These are phyloP conservation scores for Euura saliciscinereae DNA, from an alignment of 1,140 invertebrate genomes.

Conservation along the genomic window DNA sequence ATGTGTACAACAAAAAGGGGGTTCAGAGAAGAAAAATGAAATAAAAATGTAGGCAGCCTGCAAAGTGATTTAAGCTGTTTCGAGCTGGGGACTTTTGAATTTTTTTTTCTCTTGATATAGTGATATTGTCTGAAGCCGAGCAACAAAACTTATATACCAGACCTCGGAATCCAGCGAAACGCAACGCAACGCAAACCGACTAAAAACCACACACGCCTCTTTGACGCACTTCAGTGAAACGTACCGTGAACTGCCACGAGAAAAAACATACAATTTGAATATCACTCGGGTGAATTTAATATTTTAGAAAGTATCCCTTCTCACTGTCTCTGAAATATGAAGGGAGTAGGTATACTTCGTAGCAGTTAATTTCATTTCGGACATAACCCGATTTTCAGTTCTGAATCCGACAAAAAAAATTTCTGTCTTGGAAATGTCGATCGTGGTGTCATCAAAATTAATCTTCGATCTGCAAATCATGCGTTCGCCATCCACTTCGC, in stretches of 20 bases:
- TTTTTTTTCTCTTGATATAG: background rate
- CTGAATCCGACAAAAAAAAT: too few species aligned
- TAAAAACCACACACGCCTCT: background rate
- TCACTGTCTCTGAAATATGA: background rate
- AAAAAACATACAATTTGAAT: constrained; percentile 1
- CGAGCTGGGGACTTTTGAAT: background rate
- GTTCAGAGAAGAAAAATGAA: background rate
- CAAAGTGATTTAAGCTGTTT: constrained; percentile 11
- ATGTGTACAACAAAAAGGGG: background rate
- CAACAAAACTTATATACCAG: constrained; percentile 15
- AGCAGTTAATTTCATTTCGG: too few species aligned
- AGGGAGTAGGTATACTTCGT: too few species aligned
- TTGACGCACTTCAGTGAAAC: background rate
- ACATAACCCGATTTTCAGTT: too few species aligned
- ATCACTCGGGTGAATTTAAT: constrained; percentile 5
- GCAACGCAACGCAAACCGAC: background rate
- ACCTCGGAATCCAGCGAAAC: constrained; percentile 8
- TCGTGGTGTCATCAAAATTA: too few species aligned
- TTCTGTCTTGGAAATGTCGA: too few species aligned
- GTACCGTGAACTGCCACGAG: background rate
- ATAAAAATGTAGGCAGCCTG: background rate
- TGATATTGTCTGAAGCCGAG: constrained; percentile 7
- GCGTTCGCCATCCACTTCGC: too few species aligned
- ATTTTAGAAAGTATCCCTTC: background rate
- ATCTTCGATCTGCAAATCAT: too few species aligned